These are phyloP conservation scores for Timandra comae DNA, from an alignment of 2,888 invertebrate species.

Conservation along the genomic window DNA sequence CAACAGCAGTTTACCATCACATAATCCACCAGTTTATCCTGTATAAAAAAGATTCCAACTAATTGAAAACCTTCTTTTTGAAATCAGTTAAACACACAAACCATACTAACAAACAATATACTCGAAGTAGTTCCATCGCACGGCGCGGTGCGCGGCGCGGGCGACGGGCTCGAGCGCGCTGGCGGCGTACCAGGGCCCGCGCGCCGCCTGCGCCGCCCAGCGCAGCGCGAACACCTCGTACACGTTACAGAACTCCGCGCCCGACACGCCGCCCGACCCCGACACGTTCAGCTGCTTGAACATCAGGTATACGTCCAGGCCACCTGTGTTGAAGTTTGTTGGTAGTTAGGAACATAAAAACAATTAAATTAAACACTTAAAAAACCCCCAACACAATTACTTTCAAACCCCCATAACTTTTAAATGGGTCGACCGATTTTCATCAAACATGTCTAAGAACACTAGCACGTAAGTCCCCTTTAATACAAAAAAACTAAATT, in stretches of 20 bases:
- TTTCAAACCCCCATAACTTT: no score
- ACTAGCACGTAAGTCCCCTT: no score
- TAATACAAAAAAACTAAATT: no score
- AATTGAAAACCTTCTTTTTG: no score
- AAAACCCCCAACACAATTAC: no score
- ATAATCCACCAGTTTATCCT: no score
- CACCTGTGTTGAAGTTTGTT: no score
- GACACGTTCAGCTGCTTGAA: constrained; percentile 86
- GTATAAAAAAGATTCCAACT: background rate
- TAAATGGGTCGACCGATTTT: no score
- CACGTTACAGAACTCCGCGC: constrained; percentile 81
- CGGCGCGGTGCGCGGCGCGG: constrained; percentile 76
- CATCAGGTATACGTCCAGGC: constrained; percentile 85
- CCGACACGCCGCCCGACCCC: constrained; percentile 79
- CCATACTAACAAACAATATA: constrained; percentile 81
- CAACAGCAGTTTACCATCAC: no score
- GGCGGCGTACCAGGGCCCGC: constrained; percentile 82
- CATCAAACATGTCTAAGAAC: no score
- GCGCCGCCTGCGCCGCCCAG: constrained; percentile 83
- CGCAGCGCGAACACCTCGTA: constrained; percentile 82
- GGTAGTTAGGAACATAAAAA: constrained; percentile 6
- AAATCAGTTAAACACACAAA: no score
- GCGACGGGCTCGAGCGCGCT: constrained; percentile 79
- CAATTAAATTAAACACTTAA: no score
- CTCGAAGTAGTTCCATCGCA: constrained; percentile 85